Evolutionary conservation across 2,888 invertebrate species (phyloP), one percentile per base, ranked within the genome.

Genomic region (Poecilus cupreus): DNA sequence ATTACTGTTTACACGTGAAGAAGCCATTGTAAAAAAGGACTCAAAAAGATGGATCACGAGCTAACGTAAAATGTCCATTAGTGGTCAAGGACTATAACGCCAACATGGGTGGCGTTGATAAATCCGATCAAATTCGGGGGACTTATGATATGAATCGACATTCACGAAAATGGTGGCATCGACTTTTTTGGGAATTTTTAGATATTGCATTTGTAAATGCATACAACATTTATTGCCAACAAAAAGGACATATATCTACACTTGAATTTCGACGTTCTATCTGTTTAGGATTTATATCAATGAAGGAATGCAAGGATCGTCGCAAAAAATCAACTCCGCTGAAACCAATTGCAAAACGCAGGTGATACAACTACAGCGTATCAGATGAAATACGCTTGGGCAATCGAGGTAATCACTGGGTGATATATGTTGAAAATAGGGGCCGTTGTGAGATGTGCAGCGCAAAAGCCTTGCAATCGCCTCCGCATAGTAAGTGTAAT

Each of bases 161-260:
- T 54, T 83, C 82, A 18, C 82, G 76, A 51, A 86, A 85, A 81
- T 86, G 84, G 85, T 85, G 85, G 85, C 85, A 85, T 81, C 22
- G 84, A 54, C 60, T 86, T 20, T 86, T 86, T 81, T 85, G 77
- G 64, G 84, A 83, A 5, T 46, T 85, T 20, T 16, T 85, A 20
- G 85, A 85, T 37, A 84, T 85, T 5, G 81, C 82, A 32, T 84
- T 85, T 82, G 83, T 86, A 24, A 85, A 83, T 78, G 75, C 82
- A 18, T 82, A 80, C 79, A 76, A 80, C 22, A 49, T 84, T 11
- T 82, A 81, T 39, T 78, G 51, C 22, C 43, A 64, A 16, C 70
- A 54, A 49, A 77, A 16, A 37, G 82, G 79, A 32, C 64, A 77
- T 74, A 75, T 83, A 22, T 16, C 80, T 24, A 51, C 76, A 24